Evolutionary conservation across 1,140 invertebrate species (phyloP), one percentile per base, ranked within the genome.

Genomic region (Sesamia nonagrioides): DNA sequence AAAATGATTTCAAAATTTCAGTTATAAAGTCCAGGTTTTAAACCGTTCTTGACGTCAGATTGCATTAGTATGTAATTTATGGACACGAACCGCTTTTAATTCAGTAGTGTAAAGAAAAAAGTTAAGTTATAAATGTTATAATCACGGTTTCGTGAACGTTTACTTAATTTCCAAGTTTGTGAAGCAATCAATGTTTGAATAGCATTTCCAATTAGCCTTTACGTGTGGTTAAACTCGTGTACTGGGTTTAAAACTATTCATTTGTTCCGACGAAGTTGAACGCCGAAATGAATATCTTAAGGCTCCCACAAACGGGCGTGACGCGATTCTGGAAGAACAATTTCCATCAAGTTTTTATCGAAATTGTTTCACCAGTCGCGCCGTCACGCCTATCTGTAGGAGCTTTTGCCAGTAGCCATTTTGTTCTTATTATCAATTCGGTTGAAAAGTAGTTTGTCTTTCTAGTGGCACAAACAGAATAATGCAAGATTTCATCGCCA

Each of bases 151-250:
- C 17, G 61, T 50, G 42, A 69, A 69, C 66, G 33, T 69, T 69
- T 48, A 48, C 45, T 69, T 69, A 45, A 8, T 50, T 45, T 50
- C 66, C 66, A 69, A 69, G 18, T 61, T 61, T 69, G 45, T 50
- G 66, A 69, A 21, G 15, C 66, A 69, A 69, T 69, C 42, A 69
- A 69, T 69, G 66, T n/a, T 50, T 50, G 66, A 69, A 69, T 69
- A 50, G 40, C 21, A 69, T 48, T 69, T 69, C 42, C 66, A 69
- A 69, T 69, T 69, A 69, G 45, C 21, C 45, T 69, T 69, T 69
- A 69, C 45, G 42, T 69, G 66, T 42, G 42, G 7, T 42, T 50
- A 6, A 69, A 50, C 66, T 48, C 13, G 45, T 69, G 42, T 69
- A 50, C 42, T 66, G 50, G 13, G 45, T 48, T 50, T 33, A 1